phyloP scores from a whole-genome alignment of 2,797 vertebrate species.

The Tiaroga cobitis region DNA sequence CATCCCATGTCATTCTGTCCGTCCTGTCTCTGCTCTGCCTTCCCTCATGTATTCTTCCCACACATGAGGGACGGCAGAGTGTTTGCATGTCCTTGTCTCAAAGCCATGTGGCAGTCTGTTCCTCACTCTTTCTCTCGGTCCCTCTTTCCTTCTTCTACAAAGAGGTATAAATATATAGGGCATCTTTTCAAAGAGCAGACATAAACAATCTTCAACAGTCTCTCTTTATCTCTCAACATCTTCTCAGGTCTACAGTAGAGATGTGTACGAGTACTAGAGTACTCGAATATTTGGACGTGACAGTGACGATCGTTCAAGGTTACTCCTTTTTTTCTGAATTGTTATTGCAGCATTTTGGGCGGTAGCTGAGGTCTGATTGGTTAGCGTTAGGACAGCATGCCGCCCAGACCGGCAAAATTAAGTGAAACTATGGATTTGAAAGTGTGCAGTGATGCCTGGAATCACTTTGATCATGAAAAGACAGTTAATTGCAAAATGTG shows the following conservation, averaged over 20 bases:
- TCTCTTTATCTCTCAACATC: conserved; percentile 15
- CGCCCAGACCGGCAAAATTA: too few species aligned
- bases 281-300: neutral
- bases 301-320: neutral
- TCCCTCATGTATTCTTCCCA: neutral
- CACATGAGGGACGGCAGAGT: conserved; percentile 49
- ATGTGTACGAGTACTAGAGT: neutral
- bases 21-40: neutral
- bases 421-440: too few species aligned
- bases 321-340: too few species aligned
- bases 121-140: conserved; percentile 70
- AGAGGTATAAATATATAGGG: neutral
- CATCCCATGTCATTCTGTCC: conserved; percentile 3
- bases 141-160: conserved; percentile 64
- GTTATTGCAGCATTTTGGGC: too few species aligned
- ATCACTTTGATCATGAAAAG: too few species aligned
- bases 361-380: too few species aligned
- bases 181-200: neutral
- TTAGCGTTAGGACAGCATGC: too few species aligned
- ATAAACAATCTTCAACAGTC: neutral
- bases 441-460: too few species aligned
- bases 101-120: conserved; percentile 61
- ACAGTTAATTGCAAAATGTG: too few species aligned
- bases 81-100: conserved; percentile 37
- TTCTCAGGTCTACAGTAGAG: conserved; percentile 23